Base-by-base conservation (phyloP, 2,797 vertebrate species). In the Peromyscus attwateri region DNA sequence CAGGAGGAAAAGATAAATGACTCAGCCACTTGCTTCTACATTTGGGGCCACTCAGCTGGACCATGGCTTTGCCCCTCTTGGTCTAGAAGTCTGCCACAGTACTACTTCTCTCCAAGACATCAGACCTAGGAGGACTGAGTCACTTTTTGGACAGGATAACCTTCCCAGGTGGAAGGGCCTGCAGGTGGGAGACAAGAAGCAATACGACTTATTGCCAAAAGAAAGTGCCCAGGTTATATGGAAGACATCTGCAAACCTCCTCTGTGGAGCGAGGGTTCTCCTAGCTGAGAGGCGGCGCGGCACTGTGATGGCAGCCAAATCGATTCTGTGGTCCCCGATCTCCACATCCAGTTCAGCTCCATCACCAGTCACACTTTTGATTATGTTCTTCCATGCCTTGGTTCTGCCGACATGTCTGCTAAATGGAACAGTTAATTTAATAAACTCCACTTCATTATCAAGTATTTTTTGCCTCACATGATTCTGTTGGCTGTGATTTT, bases 361-460 rank as follows among this genome's bases (percentile, higher is more conserved):
- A 31, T 92, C 92, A 25, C 52, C 14, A 23, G 49, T 16, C 87
- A 73, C 40, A 19, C 52, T 71, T 55, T 7, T 55, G 40, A 83
- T 84, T 60, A 66, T 34, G 25, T 62, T 52, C 75, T 70, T 57
- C 64, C 76, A n/a, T 3, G 71, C 88, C 73, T 68, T 73, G 49
- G 23, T 81, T 91, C 95, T 81, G 83, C 94, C 6, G 70, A 43
- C 76, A 57, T 64, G 55, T 95, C 95, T 92, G 49, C 89, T 94
- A 96, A 96, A 95, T 55, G 55, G 40, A 97, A 94, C 49, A 49
- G 77, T 77, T 96, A 81, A 90, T 96, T 96, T 91, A 88, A 92
- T 88, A 90, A 95, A 29, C 43, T 31, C 62, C 43, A 14, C 79
- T 92, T 95, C 60, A 60, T 90, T 91, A 91, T 93, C 70, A 85